A percentile compares a stretch with the other conserved stretches of the same genome.
phyloP scores from a whole-genome alignment of 2,888 invertebrate genomes.

The Aleiodes leptofemur region DNA sequence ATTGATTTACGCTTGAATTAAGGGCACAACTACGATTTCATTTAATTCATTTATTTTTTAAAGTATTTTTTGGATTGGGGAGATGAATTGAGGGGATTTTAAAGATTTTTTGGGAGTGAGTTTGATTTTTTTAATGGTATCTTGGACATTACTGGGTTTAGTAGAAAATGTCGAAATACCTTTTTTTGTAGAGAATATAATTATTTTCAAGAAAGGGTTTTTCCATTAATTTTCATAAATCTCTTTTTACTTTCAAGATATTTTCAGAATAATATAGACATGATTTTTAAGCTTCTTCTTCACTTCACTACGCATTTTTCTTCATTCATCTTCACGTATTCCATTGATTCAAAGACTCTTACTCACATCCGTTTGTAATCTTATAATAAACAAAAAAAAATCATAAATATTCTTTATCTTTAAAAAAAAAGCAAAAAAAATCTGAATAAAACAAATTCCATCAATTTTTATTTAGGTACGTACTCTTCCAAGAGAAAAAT shows the following conservation, averaged over 20 bases:
- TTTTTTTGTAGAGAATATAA: no score
- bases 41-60: no score
- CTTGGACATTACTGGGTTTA: no score
- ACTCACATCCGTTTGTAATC: constrained; percentile 26
- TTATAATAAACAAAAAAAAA: constrained; percentile 32
- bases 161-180: no score
- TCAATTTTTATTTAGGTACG: constrained; percentile 34
- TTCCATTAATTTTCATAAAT: no score
- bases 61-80: no score
- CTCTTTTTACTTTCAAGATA: no score
- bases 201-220: no score
- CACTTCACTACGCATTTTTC: not conserved
- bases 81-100: no score
- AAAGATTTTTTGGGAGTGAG: not conserved
- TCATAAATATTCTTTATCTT: not conserved
- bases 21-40: no score
- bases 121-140: not conserved
- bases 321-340: not conserved
- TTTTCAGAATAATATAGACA: no score
- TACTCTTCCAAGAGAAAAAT: constrained; percentile 2
- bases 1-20: constrained; percentile 14
- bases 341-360: not conserved
- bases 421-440: not conserved
- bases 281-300: not conserved
- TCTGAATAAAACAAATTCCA: constrained; percentile 1